These are phyloP conservation scores for Bombus ignitus DNA, from an alignment of 1,140 invertebrate genomes.

Conservation along the genomic window DNA sequence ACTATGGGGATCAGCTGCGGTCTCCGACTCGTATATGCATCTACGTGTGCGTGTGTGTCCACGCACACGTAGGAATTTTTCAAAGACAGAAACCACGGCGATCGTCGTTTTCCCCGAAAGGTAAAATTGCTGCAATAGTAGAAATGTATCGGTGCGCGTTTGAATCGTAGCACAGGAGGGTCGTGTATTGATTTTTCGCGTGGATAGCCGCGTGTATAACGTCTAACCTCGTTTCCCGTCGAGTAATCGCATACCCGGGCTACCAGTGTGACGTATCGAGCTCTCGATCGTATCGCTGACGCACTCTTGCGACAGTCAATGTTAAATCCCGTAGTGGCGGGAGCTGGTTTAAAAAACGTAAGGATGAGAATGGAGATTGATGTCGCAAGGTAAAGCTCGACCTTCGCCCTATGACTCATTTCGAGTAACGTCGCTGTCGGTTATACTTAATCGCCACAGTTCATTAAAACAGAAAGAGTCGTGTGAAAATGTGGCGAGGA, in stretches of 20 bases:
- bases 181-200: conserved; percentile 80
- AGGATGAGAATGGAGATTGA: neutral
- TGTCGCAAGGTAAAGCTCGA: neutral
- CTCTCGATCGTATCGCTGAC: conserved; percentile 33
- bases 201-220: conserved; percentile 72
- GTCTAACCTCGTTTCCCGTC: conserved; percentile 71
- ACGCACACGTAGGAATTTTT: conserved; percentile 7
- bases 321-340: neutral
- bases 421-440: neutral
- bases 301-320: neutral
- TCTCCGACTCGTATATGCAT: neutral
- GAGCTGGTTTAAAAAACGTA: neutral
- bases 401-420: neutral
- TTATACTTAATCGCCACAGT: neutral
- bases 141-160: conserved; percentile 48
- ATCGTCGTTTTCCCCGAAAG: conserved; percentile 21
- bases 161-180: conserved; percentile 55
- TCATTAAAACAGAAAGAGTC: neutral
- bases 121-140: neutral
- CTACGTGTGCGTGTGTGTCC: no score
- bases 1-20: conserved; percentile 47
- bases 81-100: neutral
- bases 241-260: conserved; percentile 43
- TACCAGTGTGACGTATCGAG: conserved; percentile 38
- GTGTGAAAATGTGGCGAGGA: neutral